Base-by-base conservation (phyloP, 2,113 vertebrate species). In the Acrocephalus kingi region DNA sequence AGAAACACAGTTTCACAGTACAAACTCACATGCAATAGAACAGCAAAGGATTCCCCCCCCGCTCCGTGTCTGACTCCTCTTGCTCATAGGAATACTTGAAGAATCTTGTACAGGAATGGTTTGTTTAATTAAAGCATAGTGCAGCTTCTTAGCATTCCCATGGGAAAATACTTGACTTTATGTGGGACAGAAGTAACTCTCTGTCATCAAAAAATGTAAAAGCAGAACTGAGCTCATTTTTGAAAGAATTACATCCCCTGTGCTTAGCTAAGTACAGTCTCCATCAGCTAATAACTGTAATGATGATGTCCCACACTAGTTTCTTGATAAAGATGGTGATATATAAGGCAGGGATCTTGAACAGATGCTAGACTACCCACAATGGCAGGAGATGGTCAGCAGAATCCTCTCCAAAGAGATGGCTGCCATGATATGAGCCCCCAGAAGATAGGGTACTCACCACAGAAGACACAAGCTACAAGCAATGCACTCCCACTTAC, bases 41-140 rank as follows among this genome's bases (percentile, higher is more conserved):
- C 7, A 88, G 73, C 31, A 81, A 80, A 90, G n/a, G 30, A 71
- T 30, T 72, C 39, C 35, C 46, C 46, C 15, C 12, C 10, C 5
- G 5, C 48, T 4, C 27, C 14, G 10, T 2, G 25, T 79, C 30
- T 84, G 41, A 49, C 52, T 91, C 10, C 28, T 90, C 39, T 72
- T 86, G 68, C 33, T 90, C 68, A 67, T 75, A 84, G 61, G 61
- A 87, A 75, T 78, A 74, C 39, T 71, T 89, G 13, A 81, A 90
- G 43, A 77, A 92, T 59, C 51, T 77, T 80, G 30, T 56, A 55
- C n/a, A 63, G 48, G 30, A 89, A 56, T 63, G 20, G 52, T 89
- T 97, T 96, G n/a, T 96, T 96, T 94, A 92, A 95, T 89, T 84
- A 92, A 90, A 91, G 48, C 41, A 22, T n/a, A 39, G 52, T 58